These are phyloP conservation scores for Tribolium castaneum DNA, from an alignment of 1,140 invertebrate species.

Conservation along the genomic window DNA sequence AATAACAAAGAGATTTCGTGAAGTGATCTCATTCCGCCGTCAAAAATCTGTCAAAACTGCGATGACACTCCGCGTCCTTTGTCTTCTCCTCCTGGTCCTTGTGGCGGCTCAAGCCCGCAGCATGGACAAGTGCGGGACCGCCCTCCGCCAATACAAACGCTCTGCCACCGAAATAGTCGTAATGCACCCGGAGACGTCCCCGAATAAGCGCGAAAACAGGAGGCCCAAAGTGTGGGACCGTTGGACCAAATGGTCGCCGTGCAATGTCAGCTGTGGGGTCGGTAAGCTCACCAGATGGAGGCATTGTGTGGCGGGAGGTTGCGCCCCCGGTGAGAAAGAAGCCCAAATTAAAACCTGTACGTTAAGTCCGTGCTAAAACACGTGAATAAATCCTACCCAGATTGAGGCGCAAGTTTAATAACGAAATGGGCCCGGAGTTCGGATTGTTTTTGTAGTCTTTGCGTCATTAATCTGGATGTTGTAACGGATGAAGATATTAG, in stretches of 20 bases:
- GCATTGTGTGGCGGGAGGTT: conserved; percentile 65
- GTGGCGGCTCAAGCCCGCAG: neutral
- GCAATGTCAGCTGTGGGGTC: conserved; percentile 65
- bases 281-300: conserved; percentile 65
- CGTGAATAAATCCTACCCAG: neutral
- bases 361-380: conserved; percentile 60
- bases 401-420: neutral
- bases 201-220: conserved; percentile 39
- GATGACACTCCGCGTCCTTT: conserved; percentile 1
- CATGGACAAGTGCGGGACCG: neutral
- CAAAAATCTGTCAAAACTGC: neutral
- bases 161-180: neutral
- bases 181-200: neutral
- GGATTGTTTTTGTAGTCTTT: neutral
- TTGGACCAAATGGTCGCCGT: conserved; percentile 66
- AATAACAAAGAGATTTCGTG: neutral
- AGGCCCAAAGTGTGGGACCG: conserved; percentile 64
- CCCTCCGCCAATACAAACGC: neutral
- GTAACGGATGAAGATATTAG: neutral
- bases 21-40: too few species aligned
- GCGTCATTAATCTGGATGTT: neutral
- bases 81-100: neutral
- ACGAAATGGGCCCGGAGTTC: neutral
- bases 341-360: conserved; percentile 67
- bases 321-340: conserved; percentile 65